A percentile compares a stretch with the other conserved stretches of the same genome.
These are phyloP conservation scores for Chloroclystis v-ata DNA, from an alignment of 2,888 invertebrate species.

Conservation along the genomic window DNA sequence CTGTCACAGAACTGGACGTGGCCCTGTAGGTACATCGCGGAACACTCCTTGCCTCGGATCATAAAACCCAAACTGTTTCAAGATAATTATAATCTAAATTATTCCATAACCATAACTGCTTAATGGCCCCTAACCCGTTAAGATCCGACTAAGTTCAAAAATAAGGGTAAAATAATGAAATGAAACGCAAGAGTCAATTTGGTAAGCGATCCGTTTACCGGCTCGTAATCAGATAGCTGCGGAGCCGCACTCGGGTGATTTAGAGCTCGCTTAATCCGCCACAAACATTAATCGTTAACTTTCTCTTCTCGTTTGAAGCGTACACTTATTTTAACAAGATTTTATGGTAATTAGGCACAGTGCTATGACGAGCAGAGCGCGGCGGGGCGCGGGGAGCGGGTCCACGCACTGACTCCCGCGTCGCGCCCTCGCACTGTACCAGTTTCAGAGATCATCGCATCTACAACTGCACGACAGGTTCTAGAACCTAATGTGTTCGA, in stretches of 20 bases:
- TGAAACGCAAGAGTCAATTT: constrained; percentile 1
- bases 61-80: too few relatives aligned
- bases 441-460: too few relatives aligned
- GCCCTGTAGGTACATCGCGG: too few relatives aligned
- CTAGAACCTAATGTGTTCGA: too few relatives aligned
- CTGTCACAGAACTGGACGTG: too few relatives aligned
- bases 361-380: constrained; percentile 14
- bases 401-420: background rate
- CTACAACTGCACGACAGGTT: too few relatives aligned
- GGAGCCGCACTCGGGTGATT: constrained; percentile 12
- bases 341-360: constrained; percentile 31
- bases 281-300: constrained; percentile 32
- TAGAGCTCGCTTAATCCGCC: constrained; percentile 20
- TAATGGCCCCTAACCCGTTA: too few relatives aligned
- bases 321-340: constrained; percentile 32
- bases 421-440: background rate
- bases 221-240: constrained; percentile 9
- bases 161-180: background rate
- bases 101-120: too few relatives aligned
- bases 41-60: too few relatives aligned
- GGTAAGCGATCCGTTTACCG: constrained; percentile 7
- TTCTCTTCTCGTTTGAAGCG: constrained; percentile 31
- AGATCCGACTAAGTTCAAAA: too few relatives aligned
- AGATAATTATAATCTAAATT: too few relatives aligned
- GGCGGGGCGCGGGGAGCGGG: background rate